Conservation (phyloP, 2,113 vertebrate genomes). For the Cyanoliseus patagonus region DNA sequence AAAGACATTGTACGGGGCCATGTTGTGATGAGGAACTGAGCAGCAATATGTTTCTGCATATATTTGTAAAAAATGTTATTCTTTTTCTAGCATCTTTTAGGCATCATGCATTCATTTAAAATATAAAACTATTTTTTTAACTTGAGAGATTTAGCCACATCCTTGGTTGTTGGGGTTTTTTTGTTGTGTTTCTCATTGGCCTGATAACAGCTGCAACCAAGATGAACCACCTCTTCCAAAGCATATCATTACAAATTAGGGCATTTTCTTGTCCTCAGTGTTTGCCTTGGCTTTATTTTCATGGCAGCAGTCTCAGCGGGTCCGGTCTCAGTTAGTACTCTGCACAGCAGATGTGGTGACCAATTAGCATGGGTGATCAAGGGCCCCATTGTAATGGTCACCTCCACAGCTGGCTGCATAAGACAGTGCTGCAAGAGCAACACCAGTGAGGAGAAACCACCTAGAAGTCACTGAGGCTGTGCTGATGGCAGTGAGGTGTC, state of each 20-base stretch:
- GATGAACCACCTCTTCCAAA: fast-evolving
- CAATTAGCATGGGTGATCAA: fast-evolving
- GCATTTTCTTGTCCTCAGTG: not conserved
- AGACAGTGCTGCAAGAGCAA: not conserved
- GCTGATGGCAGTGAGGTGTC: not conserved
- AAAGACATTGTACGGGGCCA: fast-evolving
- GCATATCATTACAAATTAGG: not conserved
- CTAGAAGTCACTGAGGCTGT: not conserved
- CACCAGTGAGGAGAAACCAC: not conserved
- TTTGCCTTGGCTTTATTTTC: not conserved
- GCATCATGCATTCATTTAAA: not conserved
- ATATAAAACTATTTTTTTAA: not conserved
- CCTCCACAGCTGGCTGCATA: not conserved
- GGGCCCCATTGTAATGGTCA: not conserved
- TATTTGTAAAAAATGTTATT: not conserved
- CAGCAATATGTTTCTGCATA: not conserved
- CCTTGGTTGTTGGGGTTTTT: not conserved
- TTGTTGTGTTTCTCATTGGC: not conserved
- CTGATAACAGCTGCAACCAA: not conserved
- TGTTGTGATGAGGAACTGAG: not conserved
- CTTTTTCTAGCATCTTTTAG: not conserved
- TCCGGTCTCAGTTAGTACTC: not conserved
- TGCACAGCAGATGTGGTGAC: not conserved
- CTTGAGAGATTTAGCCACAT: not conserved
- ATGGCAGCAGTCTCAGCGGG: not conserved